Percentiles rank a stretch among this genome's conserved stretches.
Evolutionary conservation across 2,113 vertebrate genomes (phyloP).

Genomic region (cat (Felis catus)): F.catus_Fca126_mat1.0 CM031424.1:8683001-8683500

Average conservation of each 20-base stretch:
- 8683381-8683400: neutral
- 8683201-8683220: neutral
- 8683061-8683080: neutral
- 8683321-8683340: neutral
- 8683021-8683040: neutral
- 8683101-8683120: neutral
- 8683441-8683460: neutral
- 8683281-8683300: neutral
- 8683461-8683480: neutral
- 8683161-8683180: neutral
- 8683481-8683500: neutral
- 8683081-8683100: neutral
- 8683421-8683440: neutral
- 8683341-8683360: neutral
- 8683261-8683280: neutral
- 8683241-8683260: neutral
- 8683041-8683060: neutral
- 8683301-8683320: neutral
- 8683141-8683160: neutral
- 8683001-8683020: neutral
- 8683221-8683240: neutral
- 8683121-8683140: neutral
- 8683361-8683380: neutral
- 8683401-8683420: neutral
- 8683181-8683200: neutral